Conservation (phyloP, 2,113 vertebrate species). For the Sebastes schlegelii region DNA sequence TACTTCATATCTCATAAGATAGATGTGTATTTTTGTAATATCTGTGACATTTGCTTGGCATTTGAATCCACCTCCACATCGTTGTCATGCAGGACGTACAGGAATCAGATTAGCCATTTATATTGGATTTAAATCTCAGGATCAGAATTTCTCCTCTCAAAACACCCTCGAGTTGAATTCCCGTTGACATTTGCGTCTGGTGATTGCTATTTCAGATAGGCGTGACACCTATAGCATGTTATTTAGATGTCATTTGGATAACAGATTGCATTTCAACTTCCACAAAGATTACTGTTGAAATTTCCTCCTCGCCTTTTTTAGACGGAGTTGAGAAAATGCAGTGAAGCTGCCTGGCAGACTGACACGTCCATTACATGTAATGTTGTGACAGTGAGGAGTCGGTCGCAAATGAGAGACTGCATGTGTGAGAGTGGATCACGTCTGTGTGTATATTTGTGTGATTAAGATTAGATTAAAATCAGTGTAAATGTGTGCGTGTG, state of each 20-base stretch:
- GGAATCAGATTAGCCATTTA: constrained; percentile 57
- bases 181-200: constrained; percentile 68
- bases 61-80: constrained; percentile 62
- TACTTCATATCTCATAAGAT: constrained; percentile 33
- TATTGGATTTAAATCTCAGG: constrained; percentile 74
- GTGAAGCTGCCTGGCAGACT: constrained; percentile 20
- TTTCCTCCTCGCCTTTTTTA: not conserved
- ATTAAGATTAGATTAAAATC: constrained; percentile 16
- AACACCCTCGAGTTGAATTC: constrained; percentile 64
- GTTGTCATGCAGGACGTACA: constrained; percentile 24
- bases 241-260: constrained; percentile 69
- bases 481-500: not conserved
- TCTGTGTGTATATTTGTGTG: constrained; percentile 9
- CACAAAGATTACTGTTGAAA: constrained; percentile 40
- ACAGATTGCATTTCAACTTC: constrained; percentile 18
- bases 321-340: constrained; percentile 28
- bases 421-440: not conserved
- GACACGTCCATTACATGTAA: constrained; percentile 43
- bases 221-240: constrained; percentile 41
- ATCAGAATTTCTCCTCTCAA: constrained; percentile 55
- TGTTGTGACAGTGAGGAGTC: constrained; percentile 59
- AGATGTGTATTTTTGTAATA: constrained; percentile 54
- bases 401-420: constrained; percentile 22
- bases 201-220: constrained; percentile 68
- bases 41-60: constrained; percentile 78